Conservation (phyloP, 2,113 vertebrate species). For the Micronycteris hirsuta region DNA sequence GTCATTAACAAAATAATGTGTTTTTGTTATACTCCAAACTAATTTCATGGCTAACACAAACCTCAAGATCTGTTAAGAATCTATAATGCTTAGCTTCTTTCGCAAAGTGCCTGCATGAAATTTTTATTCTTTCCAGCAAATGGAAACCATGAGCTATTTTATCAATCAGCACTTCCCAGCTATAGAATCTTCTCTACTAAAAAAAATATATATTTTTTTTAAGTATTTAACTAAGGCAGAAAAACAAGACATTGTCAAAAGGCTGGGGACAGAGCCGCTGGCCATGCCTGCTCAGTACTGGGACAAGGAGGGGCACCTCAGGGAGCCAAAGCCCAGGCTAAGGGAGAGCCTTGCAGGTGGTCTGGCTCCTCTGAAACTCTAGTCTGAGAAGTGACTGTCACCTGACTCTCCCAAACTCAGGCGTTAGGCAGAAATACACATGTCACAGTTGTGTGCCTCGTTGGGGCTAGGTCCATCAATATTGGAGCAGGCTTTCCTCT, state of each 20-base stretch:
- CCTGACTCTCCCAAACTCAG: not conserved
- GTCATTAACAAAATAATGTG: conserved; percentile 30
- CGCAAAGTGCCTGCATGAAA: conserved; percentile 1
- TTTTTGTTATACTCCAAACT: conserved; percentile 24
- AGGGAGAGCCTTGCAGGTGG: not conserved
- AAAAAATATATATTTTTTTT: not conserved
- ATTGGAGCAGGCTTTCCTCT: not conserved
- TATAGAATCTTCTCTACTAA: not conserved
- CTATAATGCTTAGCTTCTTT: not conserved
- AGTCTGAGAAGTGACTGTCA: not conserved
- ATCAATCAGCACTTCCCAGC: not conserved
- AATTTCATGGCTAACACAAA: conserved; percentile 45
- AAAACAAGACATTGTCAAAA: not conserved
- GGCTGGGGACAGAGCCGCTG: not conserved
- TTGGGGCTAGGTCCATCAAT: not conserved
- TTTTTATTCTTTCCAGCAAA: conserved; percentile 33
- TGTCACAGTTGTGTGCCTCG: not conserved
- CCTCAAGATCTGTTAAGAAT: not conserved
- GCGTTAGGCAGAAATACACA: not conserved
- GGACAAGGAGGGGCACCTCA: no score
- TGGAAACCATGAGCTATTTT: not conserved
- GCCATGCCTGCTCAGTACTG: not conserved
- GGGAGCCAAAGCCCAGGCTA: not conserved
- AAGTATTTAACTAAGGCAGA: not conserved
- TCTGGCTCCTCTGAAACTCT: not conserved